These are phyloP conservation scores for Marmota flaviventris DNA, from an alignment of 2,113 vertebrate genomes.

Conservation along the genomic window DNA sequence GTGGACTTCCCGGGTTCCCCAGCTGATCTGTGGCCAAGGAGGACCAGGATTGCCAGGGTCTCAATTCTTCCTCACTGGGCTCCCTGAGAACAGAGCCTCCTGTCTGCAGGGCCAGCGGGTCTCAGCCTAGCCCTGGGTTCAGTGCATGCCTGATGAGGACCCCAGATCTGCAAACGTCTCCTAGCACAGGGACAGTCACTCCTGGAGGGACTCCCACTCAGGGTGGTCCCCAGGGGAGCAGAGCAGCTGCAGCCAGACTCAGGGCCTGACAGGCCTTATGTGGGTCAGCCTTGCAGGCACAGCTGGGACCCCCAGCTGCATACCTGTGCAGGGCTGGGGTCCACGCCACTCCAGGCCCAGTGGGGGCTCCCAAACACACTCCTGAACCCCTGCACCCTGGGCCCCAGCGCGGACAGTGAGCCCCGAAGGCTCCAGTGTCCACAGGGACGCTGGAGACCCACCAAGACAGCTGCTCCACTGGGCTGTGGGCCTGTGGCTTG, in stretches of 20 bases:
- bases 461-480: too few species aligned
- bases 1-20: not conserved
- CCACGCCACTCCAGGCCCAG: not conserved
- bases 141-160: not conserved
- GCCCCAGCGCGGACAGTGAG: too few species aligned
- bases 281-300: too few species aligned
- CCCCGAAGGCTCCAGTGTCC: not conserved
- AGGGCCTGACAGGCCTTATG: fast-evolving
- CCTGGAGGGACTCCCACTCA: too few species aligned
- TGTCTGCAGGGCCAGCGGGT: fast-evolving
- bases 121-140: not conserved
- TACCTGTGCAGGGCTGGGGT: not conserved
- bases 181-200: not conserved
- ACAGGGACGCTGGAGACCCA: not conserved
- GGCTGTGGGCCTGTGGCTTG: too few species aligned
- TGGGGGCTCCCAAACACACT: not conserved
- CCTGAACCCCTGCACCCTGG: not conserved
- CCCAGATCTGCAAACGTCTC: not conserved
- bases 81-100: not conserved
- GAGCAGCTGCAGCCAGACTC: not conserved
- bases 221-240: fast-evolving
- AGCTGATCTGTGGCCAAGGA: not conserved
- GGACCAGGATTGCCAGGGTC: not conserved
- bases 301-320: not conserved
- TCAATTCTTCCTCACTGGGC: not conserved